Evolutionary conservation across 2,797 vertebrate species (phyloP).

Genomic region (Malurus splendens): DNA sequence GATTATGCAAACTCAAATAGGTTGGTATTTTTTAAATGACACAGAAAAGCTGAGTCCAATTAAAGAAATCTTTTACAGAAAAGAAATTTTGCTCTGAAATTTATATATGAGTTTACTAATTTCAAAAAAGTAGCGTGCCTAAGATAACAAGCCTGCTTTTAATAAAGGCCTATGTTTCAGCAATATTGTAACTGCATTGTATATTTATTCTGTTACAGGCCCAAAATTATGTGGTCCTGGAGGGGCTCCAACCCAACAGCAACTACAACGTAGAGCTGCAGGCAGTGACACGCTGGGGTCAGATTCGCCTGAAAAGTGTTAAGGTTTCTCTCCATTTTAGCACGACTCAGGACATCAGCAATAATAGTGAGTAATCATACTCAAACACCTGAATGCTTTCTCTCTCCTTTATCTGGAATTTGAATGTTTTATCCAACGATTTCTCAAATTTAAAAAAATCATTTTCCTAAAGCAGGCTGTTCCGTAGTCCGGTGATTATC

Average conservation of each 20-base stretch:
- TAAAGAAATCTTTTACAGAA: background rate
- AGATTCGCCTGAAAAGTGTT: conserved; percentile 87
- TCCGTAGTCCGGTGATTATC: background rate
- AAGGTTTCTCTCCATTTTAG: conserved; percentile 87
- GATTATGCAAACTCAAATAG: background rate
- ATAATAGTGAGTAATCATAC: conserved; percentile 71
- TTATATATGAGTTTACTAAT: background rate
- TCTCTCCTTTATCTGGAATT: background rate
- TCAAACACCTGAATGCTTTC: background rate
- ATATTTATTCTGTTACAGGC: conserved; percentile 66
- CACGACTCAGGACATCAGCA: conserved; percentile 57
- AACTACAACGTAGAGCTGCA: conserved; percentile 89
- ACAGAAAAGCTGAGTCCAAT: background rate
- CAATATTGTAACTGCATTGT: background rate
- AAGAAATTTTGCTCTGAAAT: background rate
- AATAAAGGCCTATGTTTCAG: conserved; percentile 5
- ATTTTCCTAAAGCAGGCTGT: background rate
- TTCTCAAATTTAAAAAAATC: background rate
- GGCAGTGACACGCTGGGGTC: conserved; percentile 89
- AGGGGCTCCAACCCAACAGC: conserved; percentile 81
- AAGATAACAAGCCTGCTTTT: conserved; percentile 4
- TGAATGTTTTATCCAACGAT: background rate
- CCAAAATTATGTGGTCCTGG: conserved; percentile 82
- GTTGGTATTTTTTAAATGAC: background rate
- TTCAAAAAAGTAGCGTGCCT: background rate